Evolutionary conservation across 2,797 vertebrate species (phyloP).

Genomic region (Tympanoctomys barrerae): DNA sequence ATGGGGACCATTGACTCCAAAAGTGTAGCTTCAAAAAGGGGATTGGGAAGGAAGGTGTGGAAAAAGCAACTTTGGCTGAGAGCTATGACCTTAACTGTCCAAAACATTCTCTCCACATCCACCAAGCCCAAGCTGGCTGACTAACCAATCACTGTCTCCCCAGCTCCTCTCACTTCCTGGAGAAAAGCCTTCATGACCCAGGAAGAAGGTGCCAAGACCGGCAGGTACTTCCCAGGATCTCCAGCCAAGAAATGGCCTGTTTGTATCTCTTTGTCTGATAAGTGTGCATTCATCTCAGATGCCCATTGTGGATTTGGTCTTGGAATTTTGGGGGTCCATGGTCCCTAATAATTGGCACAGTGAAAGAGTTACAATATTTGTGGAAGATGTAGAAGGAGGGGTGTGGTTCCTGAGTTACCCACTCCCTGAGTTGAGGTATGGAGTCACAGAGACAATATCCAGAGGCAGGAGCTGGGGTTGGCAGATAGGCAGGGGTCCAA

Average conservation of each 20-base stretch:
- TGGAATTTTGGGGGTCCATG: background rate
- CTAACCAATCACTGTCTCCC: background rate
- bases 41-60: background rate
- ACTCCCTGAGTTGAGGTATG: background rate
- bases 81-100: background rate
- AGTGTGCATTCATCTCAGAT: background rate
- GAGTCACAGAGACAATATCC: background rate
- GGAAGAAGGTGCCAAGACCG: background rate
- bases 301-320: background rate
- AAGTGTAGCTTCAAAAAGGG: background rate
- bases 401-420: background rate
- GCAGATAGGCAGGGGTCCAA: background rate
- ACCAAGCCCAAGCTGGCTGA: background rate
- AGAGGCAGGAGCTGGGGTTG: background rate
- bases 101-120: background rate
- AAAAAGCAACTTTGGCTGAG: background rate
- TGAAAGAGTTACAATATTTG: background rate
- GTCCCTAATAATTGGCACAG: background rate
- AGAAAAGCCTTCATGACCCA: background rate
- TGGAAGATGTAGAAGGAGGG: background rate
- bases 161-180: background rate
- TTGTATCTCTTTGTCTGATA: background rate
- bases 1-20: background rate
- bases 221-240: background rate
- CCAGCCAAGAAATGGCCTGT: background rate